Percentiles rank a stretch among this genome's conserved stretches.
Evolutionary conservation across 2,888 invertebrate genomes (phyloP).

Genomic region (Ichneumon xanthorius): DNA sequence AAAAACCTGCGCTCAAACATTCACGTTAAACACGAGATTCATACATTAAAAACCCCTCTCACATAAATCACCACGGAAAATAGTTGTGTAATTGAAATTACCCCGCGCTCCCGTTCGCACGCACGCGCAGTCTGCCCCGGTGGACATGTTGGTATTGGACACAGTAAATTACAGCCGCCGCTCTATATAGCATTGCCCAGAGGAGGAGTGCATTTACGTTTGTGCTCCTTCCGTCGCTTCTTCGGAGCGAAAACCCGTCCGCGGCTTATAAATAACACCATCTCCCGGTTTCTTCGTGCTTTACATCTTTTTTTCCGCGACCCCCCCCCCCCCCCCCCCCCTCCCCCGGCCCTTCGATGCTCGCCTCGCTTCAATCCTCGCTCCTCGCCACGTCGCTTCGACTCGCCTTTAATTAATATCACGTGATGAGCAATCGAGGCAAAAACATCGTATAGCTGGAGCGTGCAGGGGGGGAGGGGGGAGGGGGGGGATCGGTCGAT

Average conservation of each 20-base stretch:
- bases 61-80: slow-evolving; percentile 60
- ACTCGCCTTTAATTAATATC: slow-evolving; percentile 83
- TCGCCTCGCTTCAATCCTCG: slow-evolving; percentile 23
- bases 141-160: slow-evolving; percentile 10
- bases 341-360: slow-evolving; percentile 18
- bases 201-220: slow-evolving; percentile 62
- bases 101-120: slow-evolving; percentile 59
- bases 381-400: slow-evolving; percentile 50
- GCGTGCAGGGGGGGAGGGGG: slow-evolving; percentile 24
- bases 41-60: slow-evolving; percentile 28
- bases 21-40: slow-evolving; percentile 27
- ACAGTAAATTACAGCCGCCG: slow-evolving; percentile 1
- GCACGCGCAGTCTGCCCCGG: slow-evolving; percentile 46
- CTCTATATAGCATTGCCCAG: slow-evolving; percentile 31
- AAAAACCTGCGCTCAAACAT: not conserved
- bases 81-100: slow-evolving; percentile 65
- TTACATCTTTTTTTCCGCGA: slow-evolving; percentile 74
- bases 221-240: slow-evolving; percentile 62
- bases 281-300: slow-evolving; percentile 81
- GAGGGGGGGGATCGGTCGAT: slow-evolving; percentile 48
- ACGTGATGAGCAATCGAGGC: slow-evolving; percentile 82
- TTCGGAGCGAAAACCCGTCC: slow-evolving; percentile 67
- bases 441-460: slow-evolving; percentile 73
- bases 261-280: slow-evolving; percentile 84
- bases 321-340: too few species aligned